These are phyloP conservation scores for Apeltes quadracus DNA, from an alignment of 2,113 vertebrate species.

Conservation along the genomic window DNA sequence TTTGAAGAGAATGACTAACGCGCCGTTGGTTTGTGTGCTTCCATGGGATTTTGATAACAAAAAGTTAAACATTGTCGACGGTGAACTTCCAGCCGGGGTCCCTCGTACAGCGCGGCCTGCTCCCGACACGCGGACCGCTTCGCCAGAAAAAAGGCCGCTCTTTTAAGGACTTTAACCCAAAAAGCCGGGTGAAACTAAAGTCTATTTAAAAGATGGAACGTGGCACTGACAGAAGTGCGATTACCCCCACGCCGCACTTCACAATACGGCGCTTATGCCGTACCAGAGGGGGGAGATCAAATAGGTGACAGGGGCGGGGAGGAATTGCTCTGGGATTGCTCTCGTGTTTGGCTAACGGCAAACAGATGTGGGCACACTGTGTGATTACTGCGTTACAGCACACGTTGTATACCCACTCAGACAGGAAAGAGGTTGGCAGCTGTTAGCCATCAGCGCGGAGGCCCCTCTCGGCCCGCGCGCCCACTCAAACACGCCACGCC, in stretches of 20 bases:
- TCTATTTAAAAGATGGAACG: conserved; percentile 15
- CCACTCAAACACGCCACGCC: conserved; percentile 59
- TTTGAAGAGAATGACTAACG: not conserved
- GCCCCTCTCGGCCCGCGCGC: conserved; percentile 37
- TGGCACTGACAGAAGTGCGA: conserved; percentile 22
- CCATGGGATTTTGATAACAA: not conserved
- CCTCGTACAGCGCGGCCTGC: not conserved
- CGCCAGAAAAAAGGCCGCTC: not conserved
- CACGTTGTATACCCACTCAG: conserved; percentile 74
- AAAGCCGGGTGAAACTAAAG: conserved; percentile 24
- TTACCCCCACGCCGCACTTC: conserved; percentile 21
- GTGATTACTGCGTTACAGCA: conserved; percentile 70
- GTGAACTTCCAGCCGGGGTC: not conserved
- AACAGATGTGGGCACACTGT: conserved; percentile 75
- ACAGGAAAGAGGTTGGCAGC: conserved; percentile 76
- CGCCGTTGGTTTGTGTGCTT: not conserved
- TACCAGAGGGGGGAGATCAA: conserved; percentile 70
- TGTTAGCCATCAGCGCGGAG: conserved; percentile 71
- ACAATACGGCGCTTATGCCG: conserved; percentile 51
- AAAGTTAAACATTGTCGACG: not conserved
- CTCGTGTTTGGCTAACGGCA: conserved; percentile 66
- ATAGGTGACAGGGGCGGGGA: conserved; percentile 56
- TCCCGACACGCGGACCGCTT: conserved; percentile 1
- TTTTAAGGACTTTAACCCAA: conserved; percentile 24
- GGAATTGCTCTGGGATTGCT: conserved; percentile 60